A percentile compares a stretch with the other conserved stretches of the same genome.
These are phyloP conservation scores for Megathymus violae DNA, from an alignment of 1,140 invertebrate species.

Conservation along the genomic window DNA sequence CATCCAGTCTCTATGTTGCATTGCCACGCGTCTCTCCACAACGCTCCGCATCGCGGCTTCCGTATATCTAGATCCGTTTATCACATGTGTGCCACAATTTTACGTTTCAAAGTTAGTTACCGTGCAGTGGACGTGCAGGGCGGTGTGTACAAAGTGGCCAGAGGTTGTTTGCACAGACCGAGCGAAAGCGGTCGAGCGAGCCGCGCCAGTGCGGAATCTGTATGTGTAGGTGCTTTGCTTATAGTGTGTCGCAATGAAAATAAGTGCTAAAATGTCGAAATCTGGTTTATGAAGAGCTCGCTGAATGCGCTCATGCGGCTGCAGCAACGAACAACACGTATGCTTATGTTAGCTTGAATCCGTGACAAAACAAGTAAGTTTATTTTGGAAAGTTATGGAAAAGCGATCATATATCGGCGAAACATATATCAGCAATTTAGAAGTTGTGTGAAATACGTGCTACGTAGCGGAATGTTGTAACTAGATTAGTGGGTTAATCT, in stretches of 20 bases:
- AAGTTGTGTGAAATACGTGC: too few relatives aligned
- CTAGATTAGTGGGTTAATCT: slow-evolving; percentile 18
- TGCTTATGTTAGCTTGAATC: slow-evolving; percentile 75
- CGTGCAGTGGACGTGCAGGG: slow-evolving; percentile 28
- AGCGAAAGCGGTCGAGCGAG: slow-evolving; percentile 73
- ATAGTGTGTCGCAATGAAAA: slow-evolving; percentile 73
- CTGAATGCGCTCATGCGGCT: slow-evolving; percentile 61
- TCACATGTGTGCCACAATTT: slow-evolving; percentile 15
- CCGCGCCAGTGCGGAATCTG: slow-evolving; percentile 56
- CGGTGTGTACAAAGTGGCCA: slow-evolving; percentile 24
- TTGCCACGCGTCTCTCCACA: slow-evolving; percentile 49
- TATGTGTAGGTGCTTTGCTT: slow-evolving; percentile 69
- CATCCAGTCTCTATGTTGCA: slow-evolving; percentile 47
- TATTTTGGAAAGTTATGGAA: slow-evolving; percentile 21
- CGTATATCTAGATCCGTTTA: slow-evolving; percentile 18
- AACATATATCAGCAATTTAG: too few relatives aligned
- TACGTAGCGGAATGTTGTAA: too few relatives aligned
- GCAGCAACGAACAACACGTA: slow-evolving; percentile 62
- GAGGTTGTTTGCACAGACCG: slow-evolving; percentile 61
- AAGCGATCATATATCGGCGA: too few relatives aligned
- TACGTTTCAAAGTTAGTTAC: slow-evolving; percentile 25
- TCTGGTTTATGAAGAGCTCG: slow-evolving; percentile 69
- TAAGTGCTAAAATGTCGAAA: slow-evolving; percentile 77
- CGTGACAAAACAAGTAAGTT: slow-evolving; percentile 65
- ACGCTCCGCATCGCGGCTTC: slow-evolving; percentile 6